phyloP scores from a whole-genome alignment of 2,797 vertebrate species.

The Leuciscus waleckii region DNA sequence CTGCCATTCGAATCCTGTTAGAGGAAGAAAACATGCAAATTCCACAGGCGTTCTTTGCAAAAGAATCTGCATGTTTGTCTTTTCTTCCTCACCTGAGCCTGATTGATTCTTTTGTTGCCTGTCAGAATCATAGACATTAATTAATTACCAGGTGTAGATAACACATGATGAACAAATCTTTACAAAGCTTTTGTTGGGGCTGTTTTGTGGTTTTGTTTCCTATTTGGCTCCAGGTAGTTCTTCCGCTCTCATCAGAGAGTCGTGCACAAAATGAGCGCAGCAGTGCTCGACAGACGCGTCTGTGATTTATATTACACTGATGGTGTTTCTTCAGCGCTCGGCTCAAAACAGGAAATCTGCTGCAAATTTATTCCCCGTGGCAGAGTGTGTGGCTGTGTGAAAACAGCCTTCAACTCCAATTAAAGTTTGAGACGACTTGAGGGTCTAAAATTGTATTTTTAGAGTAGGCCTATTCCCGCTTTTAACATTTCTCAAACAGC shows the following conservation, averaged over 20 bases:
- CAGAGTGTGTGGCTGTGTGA: slow-evolving; percentile 24
- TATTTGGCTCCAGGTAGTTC: slow-evolving; percentile 31
- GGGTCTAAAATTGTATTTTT: not conserved
- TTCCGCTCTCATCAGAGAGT: slow-evolving; percentile 32
- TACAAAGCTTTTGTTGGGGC: not conserved
- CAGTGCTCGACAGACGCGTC: slow-evolving; percentile 5
- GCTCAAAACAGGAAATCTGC: slow-evolving; percentile 40
- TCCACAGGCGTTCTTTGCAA: not conserved
- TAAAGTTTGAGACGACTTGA: slow-evolving; percentile 30
- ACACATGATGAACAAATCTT: not conserved
- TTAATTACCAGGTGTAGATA: slow-evolving; percentile 8
- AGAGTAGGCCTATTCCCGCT: not conserved
- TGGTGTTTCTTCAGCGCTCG: slow-evolving; percentile 43
- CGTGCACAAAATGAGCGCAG: slow-evolving; percentile 24
- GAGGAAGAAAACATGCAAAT: not conserved
- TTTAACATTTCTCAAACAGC: slow-evolving; percentile 17
- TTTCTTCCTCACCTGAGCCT: slow-evolving; percentile 17
- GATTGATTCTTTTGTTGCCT: slow-evolving; percentile 24
- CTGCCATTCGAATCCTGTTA: not conserved
- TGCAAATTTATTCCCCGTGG: slow-evolving; percentile 32
- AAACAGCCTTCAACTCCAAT: slow-evolving; percentile 41
- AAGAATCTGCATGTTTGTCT: not conserved
- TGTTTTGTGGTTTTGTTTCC: slow-evolving; percentile 6
- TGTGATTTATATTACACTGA: slow-evolving; percentile 35
- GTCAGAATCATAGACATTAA: not conserved